Conservation (phyloP, 2,113 vertebrate species). For the Nestor notabilis region DNA sequence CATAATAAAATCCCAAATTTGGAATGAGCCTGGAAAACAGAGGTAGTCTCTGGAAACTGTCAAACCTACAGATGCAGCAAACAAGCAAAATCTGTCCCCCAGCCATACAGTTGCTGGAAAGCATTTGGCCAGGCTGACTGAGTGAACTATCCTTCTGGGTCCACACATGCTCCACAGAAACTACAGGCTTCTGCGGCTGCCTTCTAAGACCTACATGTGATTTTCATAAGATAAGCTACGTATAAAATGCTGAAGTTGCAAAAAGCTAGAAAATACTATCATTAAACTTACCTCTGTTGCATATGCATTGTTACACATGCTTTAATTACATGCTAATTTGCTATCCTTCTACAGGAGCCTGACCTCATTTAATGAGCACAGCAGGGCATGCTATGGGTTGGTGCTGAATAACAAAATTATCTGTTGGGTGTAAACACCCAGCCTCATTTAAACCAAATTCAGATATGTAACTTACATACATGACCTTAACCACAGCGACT, state of each 20-base stretch:
- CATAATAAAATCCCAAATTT: not conserved
- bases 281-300: not conserved
- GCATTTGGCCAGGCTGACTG: rapidly evolving
- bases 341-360: not conserved
- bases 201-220: rapidly evolving
- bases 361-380: not conserved
- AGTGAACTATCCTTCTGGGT: not conserved
- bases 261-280: not conserved
- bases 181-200: not conserved
- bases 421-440: not conserved
- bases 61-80: not conserved
- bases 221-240: not conserved
- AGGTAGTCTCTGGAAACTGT: not conserved
- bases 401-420: not conserved
- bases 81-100: rapidly evolving
- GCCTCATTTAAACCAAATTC: not conserved
- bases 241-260: not conserved
- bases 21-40: not conserved
- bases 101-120: not conserved
- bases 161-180: not conserved
- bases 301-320: not conserved
- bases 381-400: not conserved
- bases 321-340: not conserved
- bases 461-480: rapidly evolving
- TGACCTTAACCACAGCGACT: not conserved